Base-by-base conservation (phyloP, 1,140 invertebrate genomes). In the Pseudomyrmex sp. region DNA sequence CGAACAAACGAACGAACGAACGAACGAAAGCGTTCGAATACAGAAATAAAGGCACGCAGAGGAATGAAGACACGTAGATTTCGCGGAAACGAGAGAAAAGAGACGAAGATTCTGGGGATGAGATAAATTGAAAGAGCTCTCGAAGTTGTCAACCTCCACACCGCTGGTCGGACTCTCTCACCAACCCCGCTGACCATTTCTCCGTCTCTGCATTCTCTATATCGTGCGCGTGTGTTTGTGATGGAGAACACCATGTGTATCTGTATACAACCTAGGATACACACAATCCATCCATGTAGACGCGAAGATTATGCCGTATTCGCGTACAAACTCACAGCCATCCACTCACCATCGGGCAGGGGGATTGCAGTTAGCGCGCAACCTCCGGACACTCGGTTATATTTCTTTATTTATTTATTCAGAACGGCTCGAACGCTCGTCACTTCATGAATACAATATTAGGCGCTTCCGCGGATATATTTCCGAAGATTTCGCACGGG, bases 51-150 rank as follows among this genome's bases (percentile, higher is more conserved):
- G 87, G 80, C 26, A 54, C 59, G 10, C 65, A 26, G 65, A 84
- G 73, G 89, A 82, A 77, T 82, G 65, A 74, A 76, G 84, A 82
- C 54, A 75, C 63, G 61, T 50, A 72, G 59, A 56, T 50, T 61
- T 73, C 44, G 82, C 70, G 70, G 70, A 58, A 44, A 69, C 72
- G 65, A 66, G 59, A 52, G 68, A 59, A 79, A 74, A 74, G 79
- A 89, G 86, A 90, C 89, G 89, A 35, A 35, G 35, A 89, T 91
- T 89, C 65, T 86, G 87, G 88, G 90, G 89, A 92, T 89, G 89
- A 92, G 90, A 92, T 94, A 93, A 94, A 94, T 93, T 93, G 92
- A 93, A 93, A 93, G 92, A 92, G 88, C 92, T 92, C 91, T 93
- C 90, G 87, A 93, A 93, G 89, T 93, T 93, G 93, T 94, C 92